Conservation (phyloP, 2,888 invertebrate genomes). For the Xestoiulus laeticollis region DNA sequence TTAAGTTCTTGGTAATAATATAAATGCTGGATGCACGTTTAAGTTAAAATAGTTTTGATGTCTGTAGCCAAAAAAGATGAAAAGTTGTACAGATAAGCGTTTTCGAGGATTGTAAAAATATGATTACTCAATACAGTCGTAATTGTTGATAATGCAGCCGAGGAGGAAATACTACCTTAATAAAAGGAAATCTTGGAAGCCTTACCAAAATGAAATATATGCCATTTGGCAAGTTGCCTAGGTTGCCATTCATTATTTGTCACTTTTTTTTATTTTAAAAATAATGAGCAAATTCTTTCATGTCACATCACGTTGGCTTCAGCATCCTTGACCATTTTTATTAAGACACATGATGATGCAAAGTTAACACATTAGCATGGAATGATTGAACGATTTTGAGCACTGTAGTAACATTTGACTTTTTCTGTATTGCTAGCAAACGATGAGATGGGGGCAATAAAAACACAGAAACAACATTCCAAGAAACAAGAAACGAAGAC, state of each 20-base stretch:
- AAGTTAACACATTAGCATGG: neutral
- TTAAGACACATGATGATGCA: neutral
- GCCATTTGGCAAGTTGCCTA: neutral
- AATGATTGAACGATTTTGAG: neutral
- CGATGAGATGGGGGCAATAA: neutral
- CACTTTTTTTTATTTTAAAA: neutral
- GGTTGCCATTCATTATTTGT: neutral
- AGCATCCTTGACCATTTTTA: neutral
- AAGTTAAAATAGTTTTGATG: neutral
- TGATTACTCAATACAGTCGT: neutral
- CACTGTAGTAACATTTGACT: no score
- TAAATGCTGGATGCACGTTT: neutral
- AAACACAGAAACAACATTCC: neutral
- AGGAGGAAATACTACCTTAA: neutral
- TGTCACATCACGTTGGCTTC: neutral
- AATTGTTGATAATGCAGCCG: neutral
- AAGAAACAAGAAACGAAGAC: neutral
- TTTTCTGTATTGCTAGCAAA: neutral
- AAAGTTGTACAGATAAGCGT: neutral
- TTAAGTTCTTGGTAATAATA: no score
- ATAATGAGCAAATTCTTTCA: constrained; percentile 2
- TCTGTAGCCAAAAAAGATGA: neutral
- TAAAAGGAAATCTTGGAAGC: neutral
- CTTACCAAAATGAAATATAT: neutral
- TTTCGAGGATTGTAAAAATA: neutral